Evolutionary conservation across 2,888 invertebrate genomes (phyloP), one percentile per base, ranked within the genome.

Genomic region (Andricus curvator): DNA sequence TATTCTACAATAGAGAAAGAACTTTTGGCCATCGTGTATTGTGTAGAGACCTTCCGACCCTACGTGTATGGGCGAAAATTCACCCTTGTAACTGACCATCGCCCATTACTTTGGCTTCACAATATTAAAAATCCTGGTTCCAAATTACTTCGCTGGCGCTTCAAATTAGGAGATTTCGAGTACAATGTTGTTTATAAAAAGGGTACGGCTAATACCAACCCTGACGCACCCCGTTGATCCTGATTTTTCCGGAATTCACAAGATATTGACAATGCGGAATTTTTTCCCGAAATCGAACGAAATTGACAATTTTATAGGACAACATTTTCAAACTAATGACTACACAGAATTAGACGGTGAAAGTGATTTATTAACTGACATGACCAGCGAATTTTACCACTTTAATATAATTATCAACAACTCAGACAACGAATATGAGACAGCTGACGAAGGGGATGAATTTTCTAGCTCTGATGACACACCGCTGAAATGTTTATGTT

Each of bases 101-200:
- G 3, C 29, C 29, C 29, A 29, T 29, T 29, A 29, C 4, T 29
- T 29, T 3, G 29, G 29, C 29, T 29, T 29, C 29, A 29, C 2
- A 29, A 29, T 29, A 29, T 29, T 29, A 29, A 4, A 3, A 29
- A 29, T 29, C 29, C 29, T 29, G 29, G 29, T 29, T 29, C 29
- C 29, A 29, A 29, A 29, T 4, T 29, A 29, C 29, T 29, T 9
- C 76, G 87, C 33, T 91, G 89, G 89, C 66, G 87, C 11, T 70
- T 91, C 9, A 82, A 84, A 80, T 68, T 90, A 5, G 86, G 86
- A 79, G 90, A 90, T 78, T 90, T 87, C 77, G 84, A 88, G 25
- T 90, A 88, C 60, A 84, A 88, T 80, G 88, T 91, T 0, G 25
- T 84, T 11, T 90, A 91, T 60, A 89, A 89, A 29, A 29, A 2